Evolutionary conservation across 2,797 vertebrate genomes (phyloP).

Genomic region (Coccyzus lansbergi): DNA sequence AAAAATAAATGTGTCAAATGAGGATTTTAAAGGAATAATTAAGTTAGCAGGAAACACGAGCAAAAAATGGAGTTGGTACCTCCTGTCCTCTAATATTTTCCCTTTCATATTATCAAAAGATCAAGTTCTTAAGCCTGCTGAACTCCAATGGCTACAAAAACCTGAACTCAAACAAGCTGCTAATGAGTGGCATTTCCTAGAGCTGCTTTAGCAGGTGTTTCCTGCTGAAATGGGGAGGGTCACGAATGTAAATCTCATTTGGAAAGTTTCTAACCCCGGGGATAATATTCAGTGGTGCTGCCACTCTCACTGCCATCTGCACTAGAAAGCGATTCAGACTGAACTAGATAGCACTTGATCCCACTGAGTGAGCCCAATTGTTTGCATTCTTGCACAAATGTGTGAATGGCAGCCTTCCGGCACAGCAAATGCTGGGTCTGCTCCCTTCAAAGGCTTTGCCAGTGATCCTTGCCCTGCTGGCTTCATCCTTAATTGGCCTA

Average conservation of each 20-base stretch:
- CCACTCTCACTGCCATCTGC: slow-evolving; percentile 74
- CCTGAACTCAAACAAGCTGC: slow-evolving; percentile 49
- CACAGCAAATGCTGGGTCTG: slow-evolving; percentile 72
- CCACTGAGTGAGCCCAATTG: slow-evolving; percentile 61
- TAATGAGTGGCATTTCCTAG: slow-evolving; percentile 62
- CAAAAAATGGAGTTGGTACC: slow-evolving; percentile 24
- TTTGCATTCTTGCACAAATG: slow-evolving; percentile 73
- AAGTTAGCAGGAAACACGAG: slow-evolving; percentile 2
- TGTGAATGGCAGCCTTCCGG: slow-evolving; percentile 72
- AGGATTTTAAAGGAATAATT: slow-evolving; percentile 29
- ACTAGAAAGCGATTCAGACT: slow-evolving; percentile 54
- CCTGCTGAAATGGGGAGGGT: slow-evolving; percentile 58
- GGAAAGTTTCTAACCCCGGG: slow-evolving; percentile 71
- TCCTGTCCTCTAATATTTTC: slow-evolving; percentile 55
- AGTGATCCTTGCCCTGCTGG: slow-evolving; percentile 75
- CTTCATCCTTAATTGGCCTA: slow-evolving; percentile 79
- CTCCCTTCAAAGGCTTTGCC: slow-evolving; percentile 72
- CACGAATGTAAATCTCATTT: slow-evolving; percentile 73
- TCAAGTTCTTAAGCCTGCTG: slow-evolving; percentile 24
- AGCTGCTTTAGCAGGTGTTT: slow-evolving; percentile 73
- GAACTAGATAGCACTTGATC: slow-evolving; percentile 68
- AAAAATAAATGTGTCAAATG: neutral
- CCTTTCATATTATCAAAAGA: slow-evolving; percentile 52
- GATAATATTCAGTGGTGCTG: slow-evolving; percentile 65
- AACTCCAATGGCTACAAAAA: slow-evolving; percentile 44